Evolutionary conservation across 2,797 vertebrate species (phyloP), one percentile per base, ranked within the genome.

Genomic region (Galagoides demidoff): DNA sequence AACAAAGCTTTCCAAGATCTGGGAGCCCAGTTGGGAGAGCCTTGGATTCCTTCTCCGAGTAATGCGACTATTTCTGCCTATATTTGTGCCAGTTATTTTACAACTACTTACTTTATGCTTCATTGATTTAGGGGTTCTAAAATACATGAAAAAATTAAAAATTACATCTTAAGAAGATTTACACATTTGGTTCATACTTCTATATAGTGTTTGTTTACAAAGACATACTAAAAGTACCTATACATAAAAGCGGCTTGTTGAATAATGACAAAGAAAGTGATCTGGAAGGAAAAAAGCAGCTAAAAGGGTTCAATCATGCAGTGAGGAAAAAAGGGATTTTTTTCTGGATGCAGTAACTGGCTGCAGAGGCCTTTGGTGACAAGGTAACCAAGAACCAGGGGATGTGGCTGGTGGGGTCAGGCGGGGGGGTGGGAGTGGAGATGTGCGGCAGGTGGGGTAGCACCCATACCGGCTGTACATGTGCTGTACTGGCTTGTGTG

Each of bases 1-100:
- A 57, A 83, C 25, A 39, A 82, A 64, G 39, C 63, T 92, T 96
- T 79, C 74, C 57, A 63, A 88, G 55, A 23, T 78, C 66, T 83
- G 25, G 25, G n/a, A 93, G 12, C 57, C 64, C 31, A 37, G 2
- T 71, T 39, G 81, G n/a, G 23, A 93, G 74, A 25, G 13, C 5
- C 6, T 79, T 2, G 1, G 29, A 81, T 91, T 23, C n/a, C 8
- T 34, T 55, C 29, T 71, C 34, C 78, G 16, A 49, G 10, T 78
- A 55, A 82, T 19, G 66, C 71, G 20, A 17, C 14, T 7, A 13
- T 76, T 66, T 95, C 34, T 92, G 25, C 27, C 7, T 70, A 7
- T 29, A 29, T 74, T 92, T 55, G 19, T 92, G 43, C 43, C 66
- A 31, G 39, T 17, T 77, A 63, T 66, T 89, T 88, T 96, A n/a